Percentiles rank a stretch among this genome's conserved stretches.
Conservation (phyloP, 2,888 invertebrate genomes). For the Marasmarcha lunaedactyla region DNA sequence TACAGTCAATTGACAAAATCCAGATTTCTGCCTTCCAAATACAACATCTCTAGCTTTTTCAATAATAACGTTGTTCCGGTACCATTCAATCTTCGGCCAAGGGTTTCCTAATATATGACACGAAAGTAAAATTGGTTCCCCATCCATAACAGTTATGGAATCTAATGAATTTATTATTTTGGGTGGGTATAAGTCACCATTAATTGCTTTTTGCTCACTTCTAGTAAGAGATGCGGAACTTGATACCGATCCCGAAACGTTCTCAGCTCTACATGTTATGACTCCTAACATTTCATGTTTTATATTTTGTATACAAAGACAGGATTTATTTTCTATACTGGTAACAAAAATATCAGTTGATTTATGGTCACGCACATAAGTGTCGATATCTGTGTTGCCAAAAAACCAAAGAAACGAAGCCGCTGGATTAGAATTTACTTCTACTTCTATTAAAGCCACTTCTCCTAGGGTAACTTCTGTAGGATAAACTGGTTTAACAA, state of each 20-base stretch:
- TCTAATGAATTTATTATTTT: constrained; percentile 80
- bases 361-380: constrained; percentile 64
- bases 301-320: constrained; percentile 80
- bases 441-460: constrained; percentile 82
- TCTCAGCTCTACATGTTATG: constrained; percentile 90
- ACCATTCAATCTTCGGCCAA: constrained; percentile 85
- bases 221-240: constrained; percentile 78
- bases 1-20: constrained; percentile 83
- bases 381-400: constrained; percentile 77
- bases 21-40: constrained; percentile 81
- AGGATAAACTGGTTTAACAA: constrained; percentile 78
- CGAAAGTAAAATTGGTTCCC: constrained; percentile 82
- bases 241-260: constrained; percentile 90
- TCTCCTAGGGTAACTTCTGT: constrained; percentile 79
- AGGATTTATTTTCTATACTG: constrained; percentile 79
- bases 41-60: constrained; percentile 82
- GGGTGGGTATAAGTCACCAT: constrained; percentile 70
- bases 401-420: constrained; percentile 92
- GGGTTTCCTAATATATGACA: constrained; percentile 84
- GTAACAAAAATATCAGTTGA: constrained; percentile 79
- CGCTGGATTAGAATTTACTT: constrained; percentile 80
- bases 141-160: constrained; percentile 87
- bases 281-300: constrained; percentile 78
- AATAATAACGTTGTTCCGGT: constrained; percentile 77
- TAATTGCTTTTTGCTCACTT: constrained; percentile 26